Base-by-base conservation (phyloP, 2,888 invertebrate species). In the Torymus aiolomorphi region DNA sequence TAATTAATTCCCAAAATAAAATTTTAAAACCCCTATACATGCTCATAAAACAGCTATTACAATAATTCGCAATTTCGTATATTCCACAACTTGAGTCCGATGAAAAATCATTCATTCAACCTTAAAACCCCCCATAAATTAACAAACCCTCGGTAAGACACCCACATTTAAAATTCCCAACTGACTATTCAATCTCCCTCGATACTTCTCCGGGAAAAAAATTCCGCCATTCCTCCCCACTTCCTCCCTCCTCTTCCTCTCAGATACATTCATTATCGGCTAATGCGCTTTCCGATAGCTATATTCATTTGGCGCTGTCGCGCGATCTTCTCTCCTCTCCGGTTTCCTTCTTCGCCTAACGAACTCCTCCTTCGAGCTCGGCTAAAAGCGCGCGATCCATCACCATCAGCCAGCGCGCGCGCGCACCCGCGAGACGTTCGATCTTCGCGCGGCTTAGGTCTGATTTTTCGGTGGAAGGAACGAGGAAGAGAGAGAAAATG, bases 251-350 rank as follows among this genome's bases (percentile, higher is more conserved):
- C 20, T 49, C 49, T 42, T 49, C 51, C 49, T 49, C 51, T 49
- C n/a, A 16, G 72, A 72, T 72, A 76, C 67, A 80, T 76, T 76
- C 49, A 59, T 76, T 76, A 80, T 51, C 16, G 42, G 63, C 56
- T 80, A 80, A 80, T 69, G 76, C 73, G 62, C 69, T 62, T 63
- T 67, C 76, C 73, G 51, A 76, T 80, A 63, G 31, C 51, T 57
- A 65, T 63, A 78, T 74, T 73, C 56, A 56, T 67, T 73, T 74
- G 63, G 51, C 74, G 31, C 16, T 67, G 54, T 67, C 69, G 52
- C 42, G 10, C 42, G 42, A 42, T 42, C 42, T 42, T 18, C 57
- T 57, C 61, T 61, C 61, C 12, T 12, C 13, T 24, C 13, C 61
- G 12, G 12, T 12, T 12, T 13, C 61, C 18, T 24, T 16, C n/a